A percentile compares a stretch with the other conserved stretches of the same genome.
Conservation (phyloP, 1,140 invertebrate species). For the Hycleus cichorii region DNA sequence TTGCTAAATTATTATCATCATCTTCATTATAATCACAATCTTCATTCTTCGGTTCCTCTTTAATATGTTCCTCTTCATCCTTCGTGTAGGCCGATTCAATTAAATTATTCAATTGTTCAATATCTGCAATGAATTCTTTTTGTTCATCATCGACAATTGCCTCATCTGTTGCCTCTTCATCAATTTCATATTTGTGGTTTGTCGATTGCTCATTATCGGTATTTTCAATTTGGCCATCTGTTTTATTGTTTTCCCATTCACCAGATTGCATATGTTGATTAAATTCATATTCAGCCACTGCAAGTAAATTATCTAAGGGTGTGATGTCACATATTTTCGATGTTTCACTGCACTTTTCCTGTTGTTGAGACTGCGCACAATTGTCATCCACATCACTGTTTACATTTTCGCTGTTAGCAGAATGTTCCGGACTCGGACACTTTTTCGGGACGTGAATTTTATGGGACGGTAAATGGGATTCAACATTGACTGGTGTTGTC, state of each 20-base stretch:
- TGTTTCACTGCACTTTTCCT: constrained; percentile 32
- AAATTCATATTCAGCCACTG: constrained; percentile 51
- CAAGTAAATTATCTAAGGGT: constrained; percentile 50
- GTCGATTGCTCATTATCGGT: constrained; percentile 1
- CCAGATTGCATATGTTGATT: constrained; percentile 40
- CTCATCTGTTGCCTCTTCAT: neutral
- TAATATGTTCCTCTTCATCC: neutral
- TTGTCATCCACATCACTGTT: constrained; percentile 28
- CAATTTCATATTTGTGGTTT: neutral
- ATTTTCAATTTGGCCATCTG: neutral
- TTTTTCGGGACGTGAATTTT: constrained; percentile 47
- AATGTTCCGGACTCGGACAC: constrained; percentile 18
- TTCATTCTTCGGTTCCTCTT: constrained; percentile 20
- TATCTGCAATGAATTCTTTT: constrained; percentile 27
- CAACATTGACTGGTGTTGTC: constrained; percentile 45
- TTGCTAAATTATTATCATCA: constrained; percentile 52
- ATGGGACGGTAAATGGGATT: constrained; percentile 50
- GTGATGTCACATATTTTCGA: constrained; percentile 40
- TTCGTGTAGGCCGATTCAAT: constrained; percentile 21
- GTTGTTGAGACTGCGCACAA: constrained; percentile 22
- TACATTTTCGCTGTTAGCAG: constrained; percentile 24
- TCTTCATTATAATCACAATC: constrained; percentile 49
- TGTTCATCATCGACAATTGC: constrained; percentile 9
- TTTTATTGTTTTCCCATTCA: constrained; percentile 26
- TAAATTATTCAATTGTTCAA: constrained; percentile 26